Evolutionary conservation across 2,888 invertebrate species (phyloP).

Genomic region (Eristalis intricaria): DNA sequence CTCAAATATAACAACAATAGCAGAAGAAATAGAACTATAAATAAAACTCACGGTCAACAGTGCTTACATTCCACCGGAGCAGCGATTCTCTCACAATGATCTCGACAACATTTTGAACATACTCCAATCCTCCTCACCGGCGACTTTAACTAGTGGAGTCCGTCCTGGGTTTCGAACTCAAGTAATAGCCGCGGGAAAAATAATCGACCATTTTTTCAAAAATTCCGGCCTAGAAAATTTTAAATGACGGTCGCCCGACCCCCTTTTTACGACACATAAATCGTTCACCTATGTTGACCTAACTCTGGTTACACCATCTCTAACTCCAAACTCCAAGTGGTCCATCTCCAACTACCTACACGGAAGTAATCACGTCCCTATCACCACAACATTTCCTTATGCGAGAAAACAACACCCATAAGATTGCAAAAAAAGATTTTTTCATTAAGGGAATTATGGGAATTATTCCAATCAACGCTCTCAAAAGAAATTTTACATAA

Average conservation of each 20-base stretch:
- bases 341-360: neutral
- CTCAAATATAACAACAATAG: constrained; percentile 28
- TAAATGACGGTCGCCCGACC: constrained; percentile 36
- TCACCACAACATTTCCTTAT: neutral
- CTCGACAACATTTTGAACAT: neutral
- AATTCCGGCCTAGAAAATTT: constrained; percentile 17
- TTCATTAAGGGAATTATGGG: constrained; percentile 3
- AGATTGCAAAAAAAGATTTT: no score
- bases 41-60: constrained; percentile 27
- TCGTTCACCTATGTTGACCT: constrained; percentile 42
- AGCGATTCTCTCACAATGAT: neutral
- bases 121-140: constrained; percentile 15
- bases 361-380: constrained; percentile 19
- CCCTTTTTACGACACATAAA: constrained; percentile 14
- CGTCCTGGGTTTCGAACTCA: constrained; percentile 28
- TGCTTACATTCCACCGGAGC: neutral
- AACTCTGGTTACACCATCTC: neutral
- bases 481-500: neutral
- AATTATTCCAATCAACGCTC: no score
- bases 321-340: constrained; percentile 16
- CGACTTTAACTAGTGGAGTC: constrained; percentile 37
- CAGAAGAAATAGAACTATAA: constrained; percentile 10
- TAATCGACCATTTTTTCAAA: neutral
- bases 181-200: constrained; percentile 1
- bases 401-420: neutral